Evolutionary conservation across 2,797 vertebrate species (phyloP), one percentile per base, ranked within the genome.

Genomic region (Lagocephalus sceleratus): DNA sequence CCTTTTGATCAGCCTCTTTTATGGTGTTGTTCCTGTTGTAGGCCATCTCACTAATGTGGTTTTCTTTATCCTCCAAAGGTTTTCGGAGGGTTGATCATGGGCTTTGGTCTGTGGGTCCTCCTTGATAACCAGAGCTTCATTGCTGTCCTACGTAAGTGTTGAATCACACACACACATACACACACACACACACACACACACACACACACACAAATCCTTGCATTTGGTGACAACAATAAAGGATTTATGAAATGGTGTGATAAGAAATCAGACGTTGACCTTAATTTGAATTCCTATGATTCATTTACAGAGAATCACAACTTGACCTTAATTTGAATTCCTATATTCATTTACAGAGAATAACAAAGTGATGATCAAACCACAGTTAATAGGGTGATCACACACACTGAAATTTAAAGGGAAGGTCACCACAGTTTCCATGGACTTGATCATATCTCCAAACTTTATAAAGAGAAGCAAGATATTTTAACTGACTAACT

Each of bases 41-140:
- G 32, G 32, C 14, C 32, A 10, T 35, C 32, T 35, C 32, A 35
- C 2, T 20, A 20, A 20, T 26, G 5, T 52, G 54, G 59, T 29
- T 67, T 15, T 54, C 0, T 69, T 54, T 78, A 19, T 14, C 9
- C n/a, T 61, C 48, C 77, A 10, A 82, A 98, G 96, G 84, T 98
- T 75, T 92, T 95, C 26, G 96, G 96, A 0, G 93, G 90, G 0
- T 78, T 97, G 69, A 95, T 98, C 74, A 91, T 97, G 85, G 94
- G 94, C 54, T 96, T 95, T 48, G 96, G 96, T 57, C 82, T 98
- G 48, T 98, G 96, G 96, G 91, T 97, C 65, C 91, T 97, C 57
- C 90, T 94, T 0, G 96, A 98, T 88, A 94, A 86, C 82, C 92
- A 87, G 73, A 98, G 94, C 66, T 98, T 98, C 83, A 93, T 98